Percentiles rank a stretch among this genome's conserved stretches.
These are phyloP conservation scores for Drosophila tani DNA, from an alignment of 1,140 invertebrate genomes.

Conservation along the genomic window DNA sequence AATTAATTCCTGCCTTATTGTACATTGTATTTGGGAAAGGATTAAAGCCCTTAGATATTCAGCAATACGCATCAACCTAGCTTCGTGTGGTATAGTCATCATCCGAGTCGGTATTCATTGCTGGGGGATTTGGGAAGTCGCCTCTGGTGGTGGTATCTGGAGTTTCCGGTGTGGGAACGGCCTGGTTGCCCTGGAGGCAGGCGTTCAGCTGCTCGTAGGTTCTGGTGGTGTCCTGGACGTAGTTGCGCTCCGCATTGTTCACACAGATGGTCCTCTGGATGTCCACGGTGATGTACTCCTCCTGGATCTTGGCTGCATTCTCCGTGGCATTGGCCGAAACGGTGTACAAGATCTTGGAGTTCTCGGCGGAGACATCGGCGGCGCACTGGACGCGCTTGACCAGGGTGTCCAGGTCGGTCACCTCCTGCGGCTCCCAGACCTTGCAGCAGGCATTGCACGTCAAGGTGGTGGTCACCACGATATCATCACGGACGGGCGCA, in stretches of 20 bases:
- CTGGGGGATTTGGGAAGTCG: not conserved
- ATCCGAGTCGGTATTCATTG: no score
- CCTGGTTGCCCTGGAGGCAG: conserved; percentile 25
- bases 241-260: conserved; percentile 28
- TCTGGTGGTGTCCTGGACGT: conserved; percentile 30
- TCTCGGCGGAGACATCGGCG: conserved; percentile 9
- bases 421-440: not conserved
- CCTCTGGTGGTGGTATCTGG: not conserved
- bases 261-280: conserved; percentile 15
- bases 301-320: conserved; percentile 6
- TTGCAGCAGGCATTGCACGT: conserved; percentile 40
- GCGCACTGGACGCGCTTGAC: conserved; percentile 20
- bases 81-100: not conserved
- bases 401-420: not conserved
- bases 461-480: not conserved
- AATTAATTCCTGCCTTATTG: no score
- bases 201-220: conserved; percentile 40
- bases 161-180: not conserved
- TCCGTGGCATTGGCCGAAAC: conserved; percentile 45
- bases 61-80: not conserved
- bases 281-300: conserved; percentile 6
- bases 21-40: no score
- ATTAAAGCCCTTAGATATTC: no score
- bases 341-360: conserved; percentile 47
- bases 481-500: not conserved